These are phyloP conservation scores for Troides aeacus DNA, from an alignment of 2,888 invertebrate genomes.

Conservation along the genomic window DNA sequence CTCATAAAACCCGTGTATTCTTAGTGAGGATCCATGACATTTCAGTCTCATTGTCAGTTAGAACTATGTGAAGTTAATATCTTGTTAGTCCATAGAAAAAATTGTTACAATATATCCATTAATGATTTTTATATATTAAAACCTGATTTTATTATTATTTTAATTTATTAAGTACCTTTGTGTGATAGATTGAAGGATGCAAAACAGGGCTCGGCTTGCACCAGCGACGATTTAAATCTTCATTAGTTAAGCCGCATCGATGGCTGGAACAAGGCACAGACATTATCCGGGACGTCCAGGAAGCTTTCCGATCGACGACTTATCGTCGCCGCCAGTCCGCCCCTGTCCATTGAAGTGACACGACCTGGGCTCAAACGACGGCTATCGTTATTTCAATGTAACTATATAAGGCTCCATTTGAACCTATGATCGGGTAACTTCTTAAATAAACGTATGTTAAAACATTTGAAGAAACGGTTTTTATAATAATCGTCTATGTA, in stretches of 20 bases:
- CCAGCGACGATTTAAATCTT: conserved; percentile 93
- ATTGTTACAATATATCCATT: too few relatives aligned
- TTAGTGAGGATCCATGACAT: too few relatives aligned
- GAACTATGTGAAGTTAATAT: too few relatives aligned
- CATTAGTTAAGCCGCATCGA: conserved; percentile 90
- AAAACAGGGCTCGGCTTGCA: conserved; percentile 85
- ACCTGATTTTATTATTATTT: neutral
- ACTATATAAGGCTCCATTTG: conserved; percentile 31
- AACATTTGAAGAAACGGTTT: neutral
- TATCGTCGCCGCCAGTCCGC: conserved; percentile 47
- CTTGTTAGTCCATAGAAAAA: too few relatives aligned
- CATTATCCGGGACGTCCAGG: conserved; percentile 53
- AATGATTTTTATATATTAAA: too few relatives aligned
- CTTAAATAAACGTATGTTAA: neutral
- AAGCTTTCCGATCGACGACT: conserved; percentile 54
- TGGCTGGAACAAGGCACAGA: conserved; percentile 81
- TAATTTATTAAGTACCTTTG: conserved; percentile 77
- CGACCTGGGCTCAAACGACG: conserved; percentile 43
- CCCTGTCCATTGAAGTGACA: conserved; percentile 55
- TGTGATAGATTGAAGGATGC: conserved; percentile 91
- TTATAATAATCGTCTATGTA: too few relatives aligned
- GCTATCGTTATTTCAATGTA: conserved; percentile 40
- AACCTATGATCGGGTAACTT: neutral
- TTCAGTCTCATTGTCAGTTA: too few relatives aligned
- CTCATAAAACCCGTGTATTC: too few relatives aligned